Evolutionary conservation across 2,888 invertebrate species (phyloP).

Genomic region (Gnatocerus cornutus): DNA sequence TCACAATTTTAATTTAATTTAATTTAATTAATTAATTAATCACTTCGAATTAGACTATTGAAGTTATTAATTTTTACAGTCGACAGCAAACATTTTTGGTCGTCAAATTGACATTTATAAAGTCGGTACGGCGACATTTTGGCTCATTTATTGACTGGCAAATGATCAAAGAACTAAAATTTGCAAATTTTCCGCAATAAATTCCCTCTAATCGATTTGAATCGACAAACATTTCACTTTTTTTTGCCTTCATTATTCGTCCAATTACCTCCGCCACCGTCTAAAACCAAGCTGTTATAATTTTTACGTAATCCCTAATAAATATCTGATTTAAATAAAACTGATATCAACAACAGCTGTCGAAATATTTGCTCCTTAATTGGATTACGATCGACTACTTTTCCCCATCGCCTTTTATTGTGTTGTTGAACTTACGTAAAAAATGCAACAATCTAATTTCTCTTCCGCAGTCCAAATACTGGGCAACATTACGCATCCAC

Average conservation of each 20-base stretch:
- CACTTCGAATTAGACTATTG: too few relatives aligned
- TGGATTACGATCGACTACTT: conserved; percentile 8
- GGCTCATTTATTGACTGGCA: too few relatives aligned
- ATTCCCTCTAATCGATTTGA: too few relatives aligned
- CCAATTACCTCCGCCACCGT: background rate
- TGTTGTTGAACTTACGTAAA: conserved; percentile 2
- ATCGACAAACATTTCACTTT: background rate
- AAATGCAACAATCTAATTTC: background rate
- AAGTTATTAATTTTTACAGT: too few relatives aligned
- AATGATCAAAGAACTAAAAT: too few relatives aligned
- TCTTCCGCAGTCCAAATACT: conserved; percentile 1
- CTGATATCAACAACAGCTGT: background rate
- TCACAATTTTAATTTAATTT: too few relatives aligned
- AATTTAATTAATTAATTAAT: too few relatives aligned
- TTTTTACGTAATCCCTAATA: background rate
- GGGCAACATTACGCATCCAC: conserved; percentile 3
- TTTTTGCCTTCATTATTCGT: background rate
- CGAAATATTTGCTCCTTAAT: conserved; percentile 10
- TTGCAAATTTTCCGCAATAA: too few relatives aligned
- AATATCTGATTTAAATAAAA: background rate
- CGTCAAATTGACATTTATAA: too few relatives aligned
- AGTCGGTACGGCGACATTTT: too few relatives aligned
- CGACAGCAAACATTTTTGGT: too few relatives aligned
- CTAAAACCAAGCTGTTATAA: background rate
- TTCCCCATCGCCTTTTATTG: background rate